Evolutionary conservation across 2,888 invertebrate genomes (phyloP).

Genomic region (Cataglyphis cursor): DNA sequence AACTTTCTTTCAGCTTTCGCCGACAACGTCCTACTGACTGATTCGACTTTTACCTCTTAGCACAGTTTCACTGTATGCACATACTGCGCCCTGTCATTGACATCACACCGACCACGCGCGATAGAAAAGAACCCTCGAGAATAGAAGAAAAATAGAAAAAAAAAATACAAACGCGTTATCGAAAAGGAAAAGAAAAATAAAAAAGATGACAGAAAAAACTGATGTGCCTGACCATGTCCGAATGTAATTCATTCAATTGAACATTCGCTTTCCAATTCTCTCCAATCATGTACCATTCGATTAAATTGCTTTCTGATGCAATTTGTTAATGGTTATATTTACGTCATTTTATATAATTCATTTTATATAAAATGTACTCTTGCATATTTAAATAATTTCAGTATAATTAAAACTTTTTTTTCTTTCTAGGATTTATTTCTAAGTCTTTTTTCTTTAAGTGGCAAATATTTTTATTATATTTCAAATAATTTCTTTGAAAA

Average conservation of each 20-base stretch:
- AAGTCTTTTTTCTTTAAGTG: neutral
- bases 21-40: constrained; percentile 84
- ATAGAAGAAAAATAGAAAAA: neutral
- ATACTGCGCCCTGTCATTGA: constrained; percentile 26
- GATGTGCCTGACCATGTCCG: no score
- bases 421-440: neutral
- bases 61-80: constrained; percentile 83
- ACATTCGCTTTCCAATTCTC: constrained; percentile 16
- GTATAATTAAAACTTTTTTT: neutral
- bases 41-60: constrained; percentile 86
- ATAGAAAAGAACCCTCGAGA: constrained; percentile 15
- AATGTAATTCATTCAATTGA: constrained; percentile 18
- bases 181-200: constrained; percentile 7
- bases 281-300: neutral
- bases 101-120: neutral
- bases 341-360: neutral
- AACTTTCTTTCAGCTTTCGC: constrained; percentile 85
- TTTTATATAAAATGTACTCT: neutral
- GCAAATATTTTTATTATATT: neutral
- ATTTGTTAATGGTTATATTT: neutral
- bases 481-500: neutral
- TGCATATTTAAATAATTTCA: neutral
- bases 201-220: constrained; percentile 14
- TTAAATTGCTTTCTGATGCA: neutral
- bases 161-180: neutral